These are phyloP conservation scores for Palythoa grandis DNA, from an alignment of 92 coral and sea anemone genomes.

Conservation along the genomic window DNA sequence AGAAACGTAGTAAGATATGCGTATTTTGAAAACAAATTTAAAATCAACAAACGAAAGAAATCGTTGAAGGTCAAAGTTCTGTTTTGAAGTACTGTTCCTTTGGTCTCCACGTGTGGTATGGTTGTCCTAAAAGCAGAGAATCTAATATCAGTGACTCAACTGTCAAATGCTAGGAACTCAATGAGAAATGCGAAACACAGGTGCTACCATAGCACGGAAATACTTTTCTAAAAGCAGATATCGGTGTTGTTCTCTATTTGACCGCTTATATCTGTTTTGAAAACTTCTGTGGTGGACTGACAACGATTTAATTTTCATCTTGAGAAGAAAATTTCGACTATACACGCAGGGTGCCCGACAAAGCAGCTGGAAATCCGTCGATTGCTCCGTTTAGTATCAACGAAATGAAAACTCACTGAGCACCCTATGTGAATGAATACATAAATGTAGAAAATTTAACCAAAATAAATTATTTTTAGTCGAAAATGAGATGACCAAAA, in stretches of 20 bases:
- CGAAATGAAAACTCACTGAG: neutral
- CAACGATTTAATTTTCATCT: neutral
- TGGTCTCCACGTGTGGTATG: neutral
- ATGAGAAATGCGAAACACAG: neutral
- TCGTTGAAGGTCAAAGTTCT: neutral
- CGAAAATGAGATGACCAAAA: too few species aligned
- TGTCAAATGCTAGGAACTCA: too few species aligned
- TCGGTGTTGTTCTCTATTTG: neutral
- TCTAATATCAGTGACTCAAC: neutral
- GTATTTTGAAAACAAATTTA: neutral
- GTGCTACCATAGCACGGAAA: neutral
- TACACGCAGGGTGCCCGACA: neutral
- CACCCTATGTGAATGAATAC: too few species aligned
- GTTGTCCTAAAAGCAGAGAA: neutral
- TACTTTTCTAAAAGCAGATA: neutral
- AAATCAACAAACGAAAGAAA: constrained; percentile 10
- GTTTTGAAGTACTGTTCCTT: neutral
- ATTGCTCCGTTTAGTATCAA: constrained; percentile 29
- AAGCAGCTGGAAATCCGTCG: neutral
- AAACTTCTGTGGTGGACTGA: neutral
- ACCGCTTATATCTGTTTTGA: neutral
- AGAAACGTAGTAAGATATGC: neutral
- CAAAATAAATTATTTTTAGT: too few species aligned
- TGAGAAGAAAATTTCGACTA: constrained; percentile 10
- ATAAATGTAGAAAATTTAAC: too few species aligned